Conservation (phyloP, 2,888 invertebrate species). For the Laothoe populi region DNA sequence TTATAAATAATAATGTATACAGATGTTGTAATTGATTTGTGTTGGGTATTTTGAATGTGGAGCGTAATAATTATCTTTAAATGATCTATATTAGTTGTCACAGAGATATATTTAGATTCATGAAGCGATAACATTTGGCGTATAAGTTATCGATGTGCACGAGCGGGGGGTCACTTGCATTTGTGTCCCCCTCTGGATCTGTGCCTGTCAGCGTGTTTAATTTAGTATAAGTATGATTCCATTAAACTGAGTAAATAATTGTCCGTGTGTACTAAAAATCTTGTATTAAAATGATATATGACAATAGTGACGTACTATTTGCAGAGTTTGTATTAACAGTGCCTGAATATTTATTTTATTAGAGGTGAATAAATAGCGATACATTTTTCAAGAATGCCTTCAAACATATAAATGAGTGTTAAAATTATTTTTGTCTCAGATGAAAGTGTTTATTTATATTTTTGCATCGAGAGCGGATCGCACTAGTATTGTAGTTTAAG, state of each 20-base stretch:
- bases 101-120: too few relatives aligned
- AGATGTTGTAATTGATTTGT: slow-evolving; percentile 55
- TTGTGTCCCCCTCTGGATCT: background rate
- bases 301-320: slow-evolving; percentile 16
- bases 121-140: too few relatives aligned
- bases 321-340: slow-evolving; percentile 21
- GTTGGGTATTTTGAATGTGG: background rate
- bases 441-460: slow-evolving; percentile 18
- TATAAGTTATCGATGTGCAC: too few relatives aligned
- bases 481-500: slow-evolving; percentile 1
- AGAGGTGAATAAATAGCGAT: slow-evolving; percentile 4
- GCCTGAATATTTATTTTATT: slow-evolving; percentile 23
- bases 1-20: slow-evolving; percentile 56
- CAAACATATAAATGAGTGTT: slow-evolving; percentile 6
- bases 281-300: slow-evolving; percentile 3
- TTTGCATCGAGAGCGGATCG: slow-evolving; percentile 18
- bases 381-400: background rate
- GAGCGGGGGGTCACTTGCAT: background rate
- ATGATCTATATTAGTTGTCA: background rate
- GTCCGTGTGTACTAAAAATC: background rate
- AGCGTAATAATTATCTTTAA: background rate
- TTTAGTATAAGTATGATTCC: background rate
- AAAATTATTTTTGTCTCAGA: slow-evolving; percentile 17
- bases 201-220: background rate
- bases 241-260: background rate